phyloP scores from a whole-genome alignment of 1,140 invertebrate species.

The Drosophila jambulina region DNA sequence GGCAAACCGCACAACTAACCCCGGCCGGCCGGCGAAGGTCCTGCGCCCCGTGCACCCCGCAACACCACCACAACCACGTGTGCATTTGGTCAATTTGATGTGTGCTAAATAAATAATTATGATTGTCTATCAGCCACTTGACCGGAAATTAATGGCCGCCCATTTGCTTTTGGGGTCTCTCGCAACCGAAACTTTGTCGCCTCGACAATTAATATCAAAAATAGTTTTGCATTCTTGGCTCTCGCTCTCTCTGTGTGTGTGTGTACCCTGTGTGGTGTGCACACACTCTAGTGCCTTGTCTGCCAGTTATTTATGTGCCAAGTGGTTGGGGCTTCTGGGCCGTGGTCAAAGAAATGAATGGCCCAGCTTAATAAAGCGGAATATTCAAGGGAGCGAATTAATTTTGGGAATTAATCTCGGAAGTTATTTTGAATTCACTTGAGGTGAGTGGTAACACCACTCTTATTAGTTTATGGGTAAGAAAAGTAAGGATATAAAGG shows the following conservation, averaged over 20 bases:
- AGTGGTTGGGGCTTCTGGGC: constrained; percentile 5
- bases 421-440: constrained; percentile 14
- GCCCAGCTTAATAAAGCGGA: constrained; percentile 30
- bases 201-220: constrained; percentile 80
- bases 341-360: constrained; percentile 26
- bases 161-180: constrained; percentile 50
- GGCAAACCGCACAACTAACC: constrained; percentile 74
- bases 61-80: constrained; percentile 62
- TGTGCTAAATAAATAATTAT: constrained; percentile 82
- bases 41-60: not conserved
- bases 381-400: constrained; percentile 38
- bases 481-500: too few relatives aligned
- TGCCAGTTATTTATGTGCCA: constrained; percentile 67
- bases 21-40: constrained; percentile 8
- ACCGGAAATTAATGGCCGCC: constrained; percentile 76
- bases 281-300: constrained; percentile 72
- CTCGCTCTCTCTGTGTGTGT: not conserved
- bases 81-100: constrained; percentile 78
- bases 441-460: not conserved
- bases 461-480: not conserved
- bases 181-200: constrained; percentile 43
- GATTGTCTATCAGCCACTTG: constrained; percentile 79
- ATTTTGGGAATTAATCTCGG: constrained; percentile 31
- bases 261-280: constrained; percentile 52
- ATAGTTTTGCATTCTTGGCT: constrained; percentile 62